A percentile compares a stretch with the other conserved stretches of the same genome.
These are phyloP conservation scores for Propithecus perrieri DNA, from an alignment of 2,797 vertebrate species.

Conservation along the genomic window DNA sequence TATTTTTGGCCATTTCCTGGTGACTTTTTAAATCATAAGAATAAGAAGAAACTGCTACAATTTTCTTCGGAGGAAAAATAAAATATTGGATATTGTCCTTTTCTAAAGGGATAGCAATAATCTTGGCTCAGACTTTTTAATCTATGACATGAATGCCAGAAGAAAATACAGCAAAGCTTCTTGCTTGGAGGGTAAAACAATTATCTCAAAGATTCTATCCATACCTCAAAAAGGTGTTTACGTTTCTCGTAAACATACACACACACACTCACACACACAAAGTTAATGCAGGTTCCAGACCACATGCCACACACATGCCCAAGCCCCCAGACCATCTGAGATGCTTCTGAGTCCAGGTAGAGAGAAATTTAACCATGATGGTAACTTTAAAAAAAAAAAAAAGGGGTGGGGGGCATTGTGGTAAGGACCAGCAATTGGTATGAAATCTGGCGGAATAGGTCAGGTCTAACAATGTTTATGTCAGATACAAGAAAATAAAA, in stretches of 20 bases:
- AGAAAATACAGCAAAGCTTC: background rate
- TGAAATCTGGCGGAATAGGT: background rate
- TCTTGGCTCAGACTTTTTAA: background rate
- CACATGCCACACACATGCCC: accelerated
- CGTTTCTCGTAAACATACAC: background rate
- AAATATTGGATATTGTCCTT: background rate
- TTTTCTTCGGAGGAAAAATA: background rate
- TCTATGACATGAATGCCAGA: background rate
- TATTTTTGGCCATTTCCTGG: accelerated
- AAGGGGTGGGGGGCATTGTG: accelerated
- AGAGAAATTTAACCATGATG: accelerated
- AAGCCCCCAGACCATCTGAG: accelerated
- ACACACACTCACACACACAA: background rate
- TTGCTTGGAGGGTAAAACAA: background rate
- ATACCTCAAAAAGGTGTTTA: no score
- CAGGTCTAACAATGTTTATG: background rate
- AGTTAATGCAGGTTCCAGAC: background rate
- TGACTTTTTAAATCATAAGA: no score
- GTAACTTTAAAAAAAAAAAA: background rate
- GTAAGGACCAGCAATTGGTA: accelerated
- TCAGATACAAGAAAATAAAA: background rate
- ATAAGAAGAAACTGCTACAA: background rate
- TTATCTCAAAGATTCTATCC: background rate
- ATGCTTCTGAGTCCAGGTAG: background rate
- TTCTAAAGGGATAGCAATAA: background rate